A percentile compares a stretch with the other conserved stretches of the same genome.
Conservation (phyloP, 2,888 invertebrate species). For the Axea sp. region DNA sequence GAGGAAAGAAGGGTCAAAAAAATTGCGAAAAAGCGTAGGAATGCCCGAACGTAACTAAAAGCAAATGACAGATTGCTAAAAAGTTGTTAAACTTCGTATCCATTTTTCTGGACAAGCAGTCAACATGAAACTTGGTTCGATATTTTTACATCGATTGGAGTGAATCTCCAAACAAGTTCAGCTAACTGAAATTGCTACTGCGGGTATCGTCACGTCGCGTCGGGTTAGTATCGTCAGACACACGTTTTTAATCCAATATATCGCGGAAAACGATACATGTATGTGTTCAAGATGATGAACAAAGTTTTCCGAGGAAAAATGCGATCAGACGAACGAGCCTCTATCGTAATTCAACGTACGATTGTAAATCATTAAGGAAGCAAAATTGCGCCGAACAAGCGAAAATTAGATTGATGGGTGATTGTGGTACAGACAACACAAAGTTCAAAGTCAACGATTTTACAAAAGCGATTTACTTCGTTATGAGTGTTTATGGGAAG, state of each 20-base stretch:
- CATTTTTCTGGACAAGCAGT: conserved; percentile 37
- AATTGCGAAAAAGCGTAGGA: conserved; percentile 30
- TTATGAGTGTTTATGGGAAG: too few species aligned
- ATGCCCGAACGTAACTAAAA: conserved; percentile 19
- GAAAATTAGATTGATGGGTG: too few species aligned
- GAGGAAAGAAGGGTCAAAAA: not conserved
- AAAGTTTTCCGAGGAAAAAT: conserved; percentile 9
- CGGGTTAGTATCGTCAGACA: conserved; percentile 43
- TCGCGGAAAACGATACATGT: conserved; percentile 24
- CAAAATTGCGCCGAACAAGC: too few species aligned
- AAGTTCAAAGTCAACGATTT: too few species aligned
- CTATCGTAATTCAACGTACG: too few species aligned
- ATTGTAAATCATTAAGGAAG: too few species aligned
- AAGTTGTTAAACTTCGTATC: conserved; percentile 40
- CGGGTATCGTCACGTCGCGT: conserved; percentile 44
- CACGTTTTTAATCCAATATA: conserved; percentile 60
- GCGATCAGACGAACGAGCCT: conserved; percentile 5
- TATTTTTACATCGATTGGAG: conserved; percentile 52
- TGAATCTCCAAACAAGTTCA: conserved; percentile 22
- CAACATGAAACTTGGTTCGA: conserved; percentile 31
- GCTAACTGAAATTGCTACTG: conserved; percentile 49
- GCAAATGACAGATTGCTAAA: conserved; percentile 49
- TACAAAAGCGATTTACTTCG: too few species aligned
- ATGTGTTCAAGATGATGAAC: conserved; percentile 17
- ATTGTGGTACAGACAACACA: too few species aligned